These are phyloP conservation scores for Sylvia atricapilla DNA, from an alignment of 2,113 vertebrate species.

Conservation along the genomic window DNA sequence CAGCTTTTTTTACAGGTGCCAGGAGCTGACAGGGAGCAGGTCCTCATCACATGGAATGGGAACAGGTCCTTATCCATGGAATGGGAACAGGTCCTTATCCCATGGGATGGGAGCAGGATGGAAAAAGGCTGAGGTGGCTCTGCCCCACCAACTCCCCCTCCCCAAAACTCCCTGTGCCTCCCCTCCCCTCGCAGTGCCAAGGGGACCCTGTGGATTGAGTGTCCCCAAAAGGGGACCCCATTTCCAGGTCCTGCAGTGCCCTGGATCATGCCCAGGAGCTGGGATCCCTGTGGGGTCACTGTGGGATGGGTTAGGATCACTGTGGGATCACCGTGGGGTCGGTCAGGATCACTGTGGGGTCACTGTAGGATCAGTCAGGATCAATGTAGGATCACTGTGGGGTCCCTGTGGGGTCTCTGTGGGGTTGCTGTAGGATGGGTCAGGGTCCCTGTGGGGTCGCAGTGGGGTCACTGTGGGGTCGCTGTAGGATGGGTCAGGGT, in stretches of 20 bases:
- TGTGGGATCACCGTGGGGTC: not conserved
- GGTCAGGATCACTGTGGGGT: too few species aligned
- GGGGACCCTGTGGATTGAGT: not conserved
- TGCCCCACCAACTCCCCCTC: not conserved
- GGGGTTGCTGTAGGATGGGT: too few species aligned
- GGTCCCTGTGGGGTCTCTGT: accelerated
- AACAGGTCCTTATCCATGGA: not conserved
- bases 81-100: not conserved
- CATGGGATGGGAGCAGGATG: not conserved
- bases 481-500: not conserved
- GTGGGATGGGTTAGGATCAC: not conserved
- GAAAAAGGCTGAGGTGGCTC: not conserved
- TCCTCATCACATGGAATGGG: not conserved
- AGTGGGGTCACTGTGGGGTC: too few species aligned
- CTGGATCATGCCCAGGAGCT: not conserved
- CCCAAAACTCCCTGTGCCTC: accelerated
- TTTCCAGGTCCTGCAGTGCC: not conserved
- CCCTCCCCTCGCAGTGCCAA: accelerated
- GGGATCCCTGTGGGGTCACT: not conserved
- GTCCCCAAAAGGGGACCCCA: too few species aligned
- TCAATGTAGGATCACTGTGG: not conserved
- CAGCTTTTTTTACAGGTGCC: not conserved
- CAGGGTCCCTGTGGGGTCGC: not conserved
- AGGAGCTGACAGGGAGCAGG: not conserved
- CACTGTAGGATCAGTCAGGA: not conserved